These are phyloP conservation scores for Coreius guichenoti DNA, from an alignment of 2,797 vertebrate genomes.

Conservation along the genomic window DNA sequence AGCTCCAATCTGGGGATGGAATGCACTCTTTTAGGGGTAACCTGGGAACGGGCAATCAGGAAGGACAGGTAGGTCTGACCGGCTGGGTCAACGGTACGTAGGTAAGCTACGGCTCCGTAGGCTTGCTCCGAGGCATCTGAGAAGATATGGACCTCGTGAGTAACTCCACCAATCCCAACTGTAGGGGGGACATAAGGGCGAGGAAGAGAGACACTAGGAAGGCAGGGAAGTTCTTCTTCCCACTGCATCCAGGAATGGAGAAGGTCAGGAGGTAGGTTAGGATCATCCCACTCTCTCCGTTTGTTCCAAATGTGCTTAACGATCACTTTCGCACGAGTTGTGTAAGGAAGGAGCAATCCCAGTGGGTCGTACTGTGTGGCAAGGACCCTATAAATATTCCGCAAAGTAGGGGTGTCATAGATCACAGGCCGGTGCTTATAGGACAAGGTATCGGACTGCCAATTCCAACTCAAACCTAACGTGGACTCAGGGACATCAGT, in stretches of 20 bases:
- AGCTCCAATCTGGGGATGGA: constrained; percentile 5
- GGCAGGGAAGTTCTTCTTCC: background rate
- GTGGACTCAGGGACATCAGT: background rate
- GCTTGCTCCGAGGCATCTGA: constrained; percentile 5
- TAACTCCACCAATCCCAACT: background rate
- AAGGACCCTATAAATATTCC: constrained; percentile 16
- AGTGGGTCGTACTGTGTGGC: constrained; percentile 9
- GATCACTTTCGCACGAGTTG: background rate
- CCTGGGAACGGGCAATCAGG: background rate
- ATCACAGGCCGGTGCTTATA: background rate
- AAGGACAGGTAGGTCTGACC: background rate
- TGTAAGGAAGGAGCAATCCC: background rate
- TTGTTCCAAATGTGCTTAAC: background rate
- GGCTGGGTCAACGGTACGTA: background rate
- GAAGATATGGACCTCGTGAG: background rate
- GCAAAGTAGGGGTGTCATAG: background rate
- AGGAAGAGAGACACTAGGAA: background rate
- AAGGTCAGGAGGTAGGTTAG: background rate
- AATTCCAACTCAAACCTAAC: constrained; percentile 13
- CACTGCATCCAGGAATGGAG: background rate
- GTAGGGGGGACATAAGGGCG: background rate
- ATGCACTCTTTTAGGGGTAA: background rate
- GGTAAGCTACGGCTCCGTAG: constrained; percentile 12
- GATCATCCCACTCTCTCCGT: background rate
- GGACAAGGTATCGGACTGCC: background rate